Base-by-base conservation (phyloP, 2,797 vertebrate genomes). In the Epinephelus awoara region DNA sequence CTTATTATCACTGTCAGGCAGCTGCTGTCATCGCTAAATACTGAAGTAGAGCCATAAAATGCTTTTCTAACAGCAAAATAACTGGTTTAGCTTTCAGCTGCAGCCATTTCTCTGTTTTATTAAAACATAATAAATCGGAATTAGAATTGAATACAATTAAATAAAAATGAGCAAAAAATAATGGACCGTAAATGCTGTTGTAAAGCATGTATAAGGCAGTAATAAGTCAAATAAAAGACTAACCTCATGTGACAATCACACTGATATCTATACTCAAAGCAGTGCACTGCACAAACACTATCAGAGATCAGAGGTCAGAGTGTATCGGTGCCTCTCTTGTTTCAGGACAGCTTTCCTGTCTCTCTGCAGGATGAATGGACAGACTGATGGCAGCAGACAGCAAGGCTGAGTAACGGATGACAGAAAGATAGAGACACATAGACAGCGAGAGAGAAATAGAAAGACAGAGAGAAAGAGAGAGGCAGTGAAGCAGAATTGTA, bases 381-480 rank as follows among this genome's bases (percentile, higher is more conserved):
- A 54, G 77, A 77, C 49, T 47, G 80, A 91, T 54, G 68, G 57
- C 50, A 50, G 61, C 70, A 57, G 89, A 84, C 77, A 59, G 76
- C 61, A 17, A 47, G 61, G 23, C 63, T 27, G 75, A 76, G 70
- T 61, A 49, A 85, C 21, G 68, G 69, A 74, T 19, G 51, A 74
- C 12, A 42, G 21, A n/a, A 40, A 23, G 56, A 73, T 14, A 2
- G 75, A 58, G 70, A 72, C 65, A 71, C 29, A 29, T 0, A 6
- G 10, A 23, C 15, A 50, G 27, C 21, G 40, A 66, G 55, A 47
- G 18, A 72, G 25, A 63, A 34, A 34, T 19, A 50, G 18, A 19
- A 13, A 65, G 13, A 50, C 9, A 51, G 4, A 62, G 15, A 49
- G 17, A 63, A 52, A 62, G 57, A 25, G 46, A 34, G 47, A 82